These are phyloP conservation scores for Melanotaenia maccullochi DNA, from an alignment of 2,797 vertebrate genomes.

Conservation along the genomic window DNA sequence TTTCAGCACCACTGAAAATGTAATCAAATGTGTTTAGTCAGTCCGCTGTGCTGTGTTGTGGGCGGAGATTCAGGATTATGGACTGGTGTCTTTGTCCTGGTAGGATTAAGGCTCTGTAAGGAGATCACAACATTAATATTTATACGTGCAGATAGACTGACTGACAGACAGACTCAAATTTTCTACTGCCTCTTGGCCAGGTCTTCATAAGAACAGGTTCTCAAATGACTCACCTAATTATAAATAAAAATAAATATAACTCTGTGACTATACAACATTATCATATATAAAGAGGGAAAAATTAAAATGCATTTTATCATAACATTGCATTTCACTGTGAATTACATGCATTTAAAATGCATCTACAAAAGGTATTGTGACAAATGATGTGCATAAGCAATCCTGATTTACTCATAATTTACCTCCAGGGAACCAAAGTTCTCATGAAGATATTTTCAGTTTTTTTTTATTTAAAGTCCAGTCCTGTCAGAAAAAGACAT, in stretches of 20 bases:
- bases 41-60: constrained; percentile 53
- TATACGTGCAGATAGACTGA: constrained; percentile 52
- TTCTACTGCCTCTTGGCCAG: too few relatives aligned
- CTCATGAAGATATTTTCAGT: too few relatives aligned
- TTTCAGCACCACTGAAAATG: constrained; percentile 53
- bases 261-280: neutral
- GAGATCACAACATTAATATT: constrained; percentile 78
- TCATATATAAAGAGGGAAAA: neutral
- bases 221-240: too few relatives aligned
- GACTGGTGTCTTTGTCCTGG: constrained; percentile 67
- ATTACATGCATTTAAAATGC: neutral
- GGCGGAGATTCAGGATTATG: constrained; percentile 74
- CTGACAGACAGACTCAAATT: constrained; percentile 9
- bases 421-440: too few relatives aligned
- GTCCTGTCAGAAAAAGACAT: too few relatives aligned
- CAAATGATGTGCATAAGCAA: neutral
- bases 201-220: too few relatives aligned
- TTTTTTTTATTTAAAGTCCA: too few relatives aligned
- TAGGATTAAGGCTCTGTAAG: constrained; percentile 76
- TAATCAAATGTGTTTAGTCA: constrained; percentile 61
- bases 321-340: neutral
- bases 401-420: too few relatives aligned
- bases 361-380: neutral
- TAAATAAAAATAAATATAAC: neutral
- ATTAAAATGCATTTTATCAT: neutral